phyloP scores from a whole-genome alignment of 1,140 invertebrate species.

The Halotydeus destructor region DNA sequence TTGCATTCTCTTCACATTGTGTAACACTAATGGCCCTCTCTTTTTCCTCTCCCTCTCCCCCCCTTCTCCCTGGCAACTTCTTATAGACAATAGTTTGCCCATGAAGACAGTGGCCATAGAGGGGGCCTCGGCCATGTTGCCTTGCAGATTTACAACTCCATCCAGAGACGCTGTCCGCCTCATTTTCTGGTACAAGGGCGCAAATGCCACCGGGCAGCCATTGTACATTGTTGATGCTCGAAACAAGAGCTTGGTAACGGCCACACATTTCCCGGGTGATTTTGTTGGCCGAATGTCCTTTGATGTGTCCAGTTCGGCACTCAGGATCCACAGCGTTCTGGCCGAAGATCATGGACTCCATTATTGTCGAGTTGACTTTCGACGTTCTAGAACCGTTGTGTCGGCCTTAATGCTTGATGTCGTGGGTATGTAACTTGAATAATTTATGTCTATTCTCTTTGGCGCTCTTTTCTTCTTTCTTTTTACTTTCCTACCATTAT shows the following conservation, averaged over 20 bases:
- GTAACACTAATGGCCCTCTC: too few species aligned
- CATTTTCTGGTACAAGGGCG: background rate
- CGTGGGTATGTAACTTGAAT: background rate
- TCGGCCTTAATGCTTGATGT: background rate
- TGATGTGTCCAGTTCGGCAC: background rate
- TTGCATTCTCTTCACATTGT: too few species aligned
- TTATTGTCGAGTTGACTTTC: slow-evolving; percentile 3
- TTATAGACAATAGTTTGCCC: too few species aligned
- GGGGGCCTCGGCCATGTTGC: too few species aligned
- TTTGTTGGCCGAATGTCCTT: background rate
- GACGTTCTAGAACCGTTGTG: background rate
- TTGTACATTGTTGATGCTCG: slow-evolving; percentile 4
- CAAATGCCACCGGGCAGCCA: background rate
- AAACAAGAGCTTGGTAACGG: background rate
- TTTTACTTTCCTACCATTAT: background rate
- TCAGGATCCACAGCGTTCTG: background rate
- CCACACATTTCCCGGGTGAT: background rate
- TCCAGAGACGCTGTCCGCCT: background rate
- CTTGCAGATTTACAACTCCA: too few species aligned
- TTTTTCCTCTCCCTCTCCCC: too few species aligned
- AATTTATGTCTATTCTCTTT: background rate
- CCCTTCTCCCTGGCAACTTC: too few species aligned
- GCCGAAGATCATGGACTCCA: background rate
- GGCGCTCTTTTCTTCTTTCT: background rate
- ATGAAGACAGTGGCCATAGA: too few species aligned